Percentiles rank a stretch among this genome's conserved stretches.
phyloP scores from a whole-genome alignment of 2,113 vertebrate genomes.

The Neodon shergylaensis region DNA sequence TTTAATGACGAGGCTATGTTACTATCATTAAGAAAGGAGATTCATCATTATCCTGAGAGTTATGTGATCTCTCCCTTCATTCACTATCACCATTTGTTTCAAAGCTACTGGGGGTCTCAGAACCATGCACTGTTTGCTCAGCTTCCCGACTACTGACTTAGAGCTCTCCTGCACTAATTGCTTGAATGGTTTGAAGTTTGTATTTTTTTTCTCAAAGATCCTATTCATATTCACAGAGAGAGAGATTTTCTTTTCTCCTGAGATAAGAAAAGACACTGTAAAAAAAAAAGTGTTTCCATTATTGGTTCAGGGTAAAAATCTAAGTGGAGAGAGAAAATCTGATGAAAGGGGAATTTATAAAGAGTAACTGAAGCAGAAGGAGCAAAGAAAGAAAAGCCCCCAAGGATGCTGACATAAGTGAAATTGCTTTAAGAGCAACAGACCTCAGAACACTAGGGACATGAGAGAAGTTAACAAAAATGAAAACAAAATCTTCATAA shows the following conservation, averaged over 20 bases:
- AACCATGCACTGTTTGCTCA: slow-evolving; percentile 40
- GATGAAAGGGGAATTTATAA: slow-evolving; percentile 8
- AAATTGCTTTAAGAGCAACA: slow-evolving; percentile 15
- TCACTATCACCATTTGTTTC: slow-evolving; percentile 41
- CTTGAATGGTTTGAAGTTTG: slow-evolving; percentile 33
- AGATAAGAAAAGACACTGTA: slow-evolving; percentile 46
- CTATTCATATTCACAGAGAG: slow-evolving; percentile 28
- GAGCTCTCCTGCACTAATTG: slow-evolving; percentile 61
- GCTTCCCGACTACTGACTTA: slow-evolving; percentile 11
- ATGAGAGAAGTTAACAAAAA: slow-evolving; percentile 35
- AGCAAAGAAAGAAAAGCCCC: slow-evolving; percentile 25
- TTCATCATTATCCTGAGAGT: slow-evolving; percentile 45
- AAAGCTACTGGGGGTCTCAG: slow-evolving; percentile 21
- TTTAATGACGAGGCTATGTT: background rate
- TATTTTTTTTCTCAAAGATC: slow-evolving; percentile 72
- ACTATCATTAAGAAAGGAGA: slow-evolving; percentile 27
- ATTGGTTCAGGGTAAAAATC: slow-evolving; percentile 21
- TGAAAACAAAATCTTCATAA: slow-evolving; percentile 48
- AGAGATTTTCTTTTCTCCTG: slow-evolving; percentile 54
- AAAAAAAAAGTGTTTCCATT: slow-evolving; percentile 56
- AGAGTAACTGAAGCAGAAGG: slow-evolving; percentile 54
- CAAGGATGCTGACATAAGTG: background rate
- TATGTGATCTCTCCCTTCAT: background rate
- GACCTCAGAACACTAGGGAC: slow-evolving; percentile 29
- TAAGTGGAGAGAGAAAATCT: background rate